Evolutionary conservation across 2,888 invertebrate species (phyloP).

Genomic region (Drosophila glabriapex): DNA sequence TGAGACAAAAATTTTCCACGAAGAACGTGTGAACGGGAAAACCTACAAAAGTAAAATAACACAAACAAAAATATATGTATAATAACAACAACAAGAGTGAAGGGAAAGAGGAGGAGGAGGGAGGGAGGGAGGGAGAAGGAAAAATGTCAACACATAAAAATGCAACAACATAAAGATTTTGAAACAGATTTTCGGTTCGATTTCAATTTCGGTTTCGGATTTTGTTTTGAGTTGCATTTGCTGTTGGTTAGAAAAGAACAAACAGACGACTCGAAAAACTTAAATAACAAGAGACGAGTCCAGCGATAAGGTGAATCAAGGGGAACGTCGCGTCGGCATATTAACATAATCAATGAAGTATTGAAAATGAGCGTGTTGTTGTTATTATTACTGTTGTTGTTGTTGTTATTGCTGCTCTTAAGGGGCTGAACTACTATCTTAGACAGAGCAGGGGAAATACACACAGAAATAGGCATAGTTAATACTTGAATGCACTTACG

Average conservation of each 20-base stretch:
- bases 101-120: neutral
- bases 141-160: slow-evolving; percentile 60
- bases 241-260: slow-evolving; percentile 17
- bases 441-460: slow-evolving; percentile 21
- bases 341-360: slow-evolving; percentile 79
- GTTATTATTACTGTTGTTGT: slow-evolving; percentile 4
- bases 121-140: neutral
- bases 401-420: slow-evolving; percentile 18
- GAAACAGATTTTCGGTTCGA: slow-evolving; percentile 45
- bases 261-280: slow-evolving; percentile 19
- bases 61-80: slow-evolving; percentile 27
- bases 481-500: slow-evolving; percentile 73
- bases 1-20: slow-evolving; percentile 46
- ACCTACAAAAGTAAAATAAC: slow-evolving; percentile 35
- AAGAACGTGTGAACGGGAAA: slow-evolving; percentile 60
- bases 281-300: slow-evolving; percentile 30
- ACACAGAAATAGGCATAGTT: slow-evolving; percentile 38
- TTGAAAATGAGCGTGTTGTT: slow-evolving; percentile 19
- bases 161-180: slow-evolving; percentile 54
- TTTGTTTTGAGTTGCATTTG: slow-evolving; percentile 35
- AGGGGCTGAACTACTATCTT: slow-evolving; percentile 53
- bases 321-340: slow-evolving; percentile 43
- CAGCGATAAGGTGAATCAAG: slow-evolving; percentile 51
- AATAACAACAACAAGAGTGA: slow-evolving; percentile 1
- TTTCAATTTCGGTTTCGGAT: slow-evolving; percentile 48